phyloP scores from a whole-genome alignment of 2,797 vertebrate genomes.

The Galago senegalensis region DNA sequence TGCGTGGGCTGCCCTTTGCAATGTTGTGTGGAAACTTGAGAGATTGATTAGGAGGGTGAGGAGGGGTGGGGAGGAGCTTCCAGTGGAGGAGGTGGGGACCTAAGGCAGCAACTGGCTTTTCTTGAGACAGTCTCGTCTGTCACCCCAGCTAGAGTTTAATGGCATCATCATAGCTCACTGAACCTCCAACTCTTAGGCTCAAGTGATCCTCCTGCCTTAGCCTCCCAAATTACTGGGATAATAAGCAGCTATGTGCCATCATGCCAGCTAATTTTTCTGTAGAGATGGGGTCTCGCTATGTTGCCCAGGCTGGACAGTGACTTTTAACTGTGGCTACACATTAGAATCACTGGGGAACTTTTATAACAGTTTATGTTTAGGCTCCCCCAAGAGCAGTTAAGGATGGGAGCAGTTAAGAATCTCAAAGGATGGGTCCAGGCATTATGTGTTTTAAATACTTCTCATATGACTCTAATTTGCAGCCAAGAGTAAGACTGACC shows the following conservation, averaged over 20 bases:
- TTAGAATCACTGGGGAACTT: constrained; percentile 15
- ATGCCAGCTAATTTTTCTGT: background rate
- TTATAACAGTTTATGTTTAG: background rate
- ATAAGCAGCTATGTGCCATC: background rate
- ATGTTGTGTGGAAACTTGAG: background rate
- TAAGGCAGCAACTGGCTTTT: background rate
- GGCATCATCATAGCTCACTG: background rate
- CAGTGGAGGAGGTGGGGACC: background rate
- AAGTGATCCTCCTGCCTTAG: background rate
- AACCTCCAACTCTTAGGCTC: background rate
- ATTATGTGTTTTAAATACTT: background rate
- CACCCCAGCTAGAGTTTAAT: background rate
- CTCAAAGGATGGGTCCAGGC: background rate
- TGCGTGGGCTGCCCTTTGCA: background rate
- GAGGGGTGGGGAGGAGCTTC: rapidly evolving
- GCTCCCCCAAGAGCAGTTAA: background rate
- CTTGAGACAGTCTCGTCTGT: background rate
- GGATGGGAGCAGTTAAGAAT: background rate
- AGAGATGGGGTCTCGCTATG: background rate
- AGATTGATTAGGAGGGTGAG: background rate
- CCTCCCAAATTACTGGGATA: background rate
- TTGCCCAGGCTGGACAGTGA: background rate
- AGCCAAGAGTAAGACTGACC: background rate
- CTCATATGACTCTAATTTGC: background rate
- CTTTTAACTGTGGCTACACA: background rate